Evolutionary conservation across 2,888 invertebrate genomes (phyloP), one percentile per base, ranked within the genome.

Genomic region (Xanthorhoe designata): DNA sequence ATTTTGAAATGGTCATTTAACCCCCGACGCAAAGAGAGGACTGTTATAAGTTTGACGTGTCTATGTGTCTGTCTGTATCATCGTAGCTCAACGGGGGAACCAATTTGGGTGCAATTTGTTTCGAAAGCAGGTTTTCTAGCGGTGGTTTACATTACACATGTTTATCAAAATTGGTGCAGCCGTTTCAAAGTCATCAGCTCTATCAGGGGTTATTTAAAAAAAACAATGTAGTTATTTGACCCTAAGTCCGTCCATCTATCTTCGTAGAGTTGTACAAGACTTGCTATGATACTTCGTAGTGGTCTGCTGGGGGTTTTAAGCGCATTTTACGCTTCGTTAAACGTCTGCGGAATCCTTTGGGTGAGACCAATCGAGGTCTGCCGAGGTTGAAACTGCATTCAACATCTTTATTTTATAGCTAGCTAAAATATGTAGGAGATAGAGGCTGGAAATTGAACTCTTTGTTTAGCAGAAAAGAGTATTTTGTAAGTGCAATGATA

Each of bases 261-360:
- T 42, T 45, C 15, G 38, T 45, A 51, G 51, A 56, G 51, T 24
- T 29, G 35, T 54, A 50, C 50, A 38, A 64, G 59, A 64, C 65
- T 60, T 32, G 38, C 32, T 57, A 64, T 65, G 70, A 71, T 69
- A 68, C 68, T 66, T 64, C 50, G 50, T 59, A 51, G 57, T 68
- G 66, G 61, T 64, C 68, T 56, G 61, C 29, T 56, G 68, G 61
- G 68, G 64, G 68, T 68, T 66, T 67, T 66, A 68, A 71, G 65
- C 68, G 65, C 56, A 62, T 66, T 73, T 70, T 66, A 68, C 66
- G 70, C 68, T 70, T 70, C 69, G 64, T 66, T 69, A 69, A 63
- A 60, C 56, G 52, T 55, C 64, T 66, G 60, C 50, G 19, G 50
- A 15, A 64, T 60, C 54, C 57, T 60, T 66, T 15, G 62, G 61